Evolutionary conservation across 2,113 vertebrate genomes (phyloP).

Genomic region (Pseudopodoces humilis): DNA sequence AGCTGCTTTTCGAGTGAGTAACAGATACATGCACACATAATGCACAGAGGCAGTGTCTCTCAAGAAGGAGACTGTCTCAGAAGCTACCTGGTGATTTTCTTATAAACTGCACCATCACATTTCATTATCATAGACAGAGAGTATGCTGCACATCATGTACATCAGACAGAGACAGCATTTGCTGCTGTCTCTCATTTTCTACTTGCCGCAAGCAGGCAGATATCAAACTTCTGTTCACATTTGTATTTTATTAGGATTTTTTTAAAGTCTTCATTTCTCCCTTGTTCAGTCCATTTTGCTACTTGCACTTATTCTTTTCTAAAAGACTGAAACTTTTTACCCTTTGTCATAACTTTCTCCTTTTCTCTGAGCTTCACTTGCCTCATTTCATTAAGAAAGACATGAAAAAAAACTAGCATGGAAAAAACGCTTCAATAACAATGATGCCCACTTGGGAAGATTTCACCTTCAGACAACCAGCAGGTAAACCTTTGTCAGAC

Average conservation of each 20-base stretch:
- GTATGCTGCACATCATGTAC: rapidly evolving
- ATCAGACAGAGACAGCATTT: not conserved
- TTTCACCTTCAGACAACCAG: not conserved
- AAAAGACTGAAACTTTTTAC: not conserved
- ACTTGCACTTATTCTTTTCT: not conserved
- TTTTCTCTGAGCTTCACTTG: not conserved
- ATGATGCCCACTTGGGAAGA: not conserved
- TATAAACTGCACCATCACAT: no score
- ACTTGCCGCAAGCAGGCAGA: not conserved
- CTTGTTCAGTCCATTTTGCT: not conserved
- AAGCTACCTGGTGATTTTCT: not conserved
- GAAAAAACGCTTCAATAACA: not conserved
- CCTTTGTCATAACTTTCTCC: not conserved
- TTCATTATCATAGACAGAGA: not conserved
- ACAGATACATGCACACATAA: not conserved
- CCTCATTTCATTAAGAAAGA: not conserved
- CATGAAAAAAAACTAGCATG: not conserved
- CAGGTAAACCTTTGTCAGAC: not conserved
- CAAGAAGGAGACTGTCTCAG: not conserved
- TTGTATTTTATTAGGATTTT: not conserved
- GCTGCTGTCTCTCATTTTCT: not conserved
- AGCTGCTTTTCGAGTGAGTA: not conserved
- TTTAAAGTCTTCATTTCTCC: rapidly evolving
- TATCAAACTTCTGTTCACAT: not conserved
- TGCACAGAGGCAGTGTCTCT: not conserved